Percentiles rank a stretch among this genome's conserved stretches.
Evolutionary conservation across 1,140 invertebrate species (phyloP).

Genomic region (Dendroctonus valens): DNA sequence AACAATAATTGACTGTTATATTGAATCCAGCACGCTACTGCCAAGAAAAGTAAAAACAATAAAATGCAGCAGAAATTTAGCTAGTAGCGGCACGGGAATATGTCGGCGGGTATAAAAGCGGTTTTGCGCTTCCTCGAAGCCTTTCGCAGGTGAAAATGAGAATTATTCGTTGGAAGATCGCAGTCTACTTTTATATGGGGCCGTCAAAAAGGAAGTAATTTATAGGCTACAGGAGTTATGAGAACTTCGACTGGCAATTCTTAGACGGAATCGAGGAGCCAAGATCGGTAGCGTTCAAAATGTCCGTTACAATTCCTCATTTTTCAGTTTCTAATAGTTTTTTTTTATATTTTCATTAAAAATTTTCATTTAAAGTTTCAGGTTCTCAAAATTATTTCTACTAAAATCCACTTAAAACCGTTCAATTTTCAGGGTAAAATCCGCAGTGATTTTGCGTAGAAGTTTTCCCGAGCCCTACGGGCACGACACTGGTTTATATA

Average conservation of each 20-base stretch:
- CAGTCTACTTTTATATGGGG: constrained; percentile 28
- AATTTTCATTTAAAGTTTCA: too few species aligned
- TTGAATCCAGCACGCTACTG: constrained; percentile 28
- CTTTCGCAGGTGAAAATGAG: constrained; percentile 31
- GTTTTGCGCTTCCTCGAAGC: constrained; percentile 30
- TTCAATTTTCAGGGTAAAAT: too few species aligned
- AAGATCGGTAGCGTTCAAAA: too few species aligned
- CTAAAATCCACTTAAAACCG: too few species aligned
- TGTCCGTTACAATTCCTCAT: too few species aligned
- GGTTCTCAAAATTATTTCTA: too few species aligned
- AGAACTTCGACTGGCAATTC: neutral
- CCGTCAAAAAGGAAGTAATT: constrained; percentile 31
- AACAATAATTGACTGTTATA: neutral
- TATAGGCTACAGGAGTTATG: constrained; percentile 15
- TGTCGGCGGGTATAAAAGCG: constrained; percentile 25
- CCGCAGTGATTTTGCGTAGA: too few species aligned
- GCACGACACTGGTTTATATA: too few species aligned
- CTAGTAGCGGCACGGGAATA: constrained; percentile 25
- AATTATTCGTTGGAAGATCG: constrained; percentile 29
- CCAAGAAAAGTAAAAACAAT: constrained; percentile 15
- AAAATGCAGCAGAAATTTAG: constrained; percentile 27
- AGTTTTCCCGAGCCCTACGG: too few species aligned
- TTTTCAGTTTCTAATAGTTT: too few species aligned
- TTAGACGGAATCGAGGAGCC: too few species aligned
- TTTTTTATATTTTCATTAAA: too few species aligned